Conservation (phyloP, 2,797 vertebrate genomes). For the Eleutherodactylus coqui region DNA sequence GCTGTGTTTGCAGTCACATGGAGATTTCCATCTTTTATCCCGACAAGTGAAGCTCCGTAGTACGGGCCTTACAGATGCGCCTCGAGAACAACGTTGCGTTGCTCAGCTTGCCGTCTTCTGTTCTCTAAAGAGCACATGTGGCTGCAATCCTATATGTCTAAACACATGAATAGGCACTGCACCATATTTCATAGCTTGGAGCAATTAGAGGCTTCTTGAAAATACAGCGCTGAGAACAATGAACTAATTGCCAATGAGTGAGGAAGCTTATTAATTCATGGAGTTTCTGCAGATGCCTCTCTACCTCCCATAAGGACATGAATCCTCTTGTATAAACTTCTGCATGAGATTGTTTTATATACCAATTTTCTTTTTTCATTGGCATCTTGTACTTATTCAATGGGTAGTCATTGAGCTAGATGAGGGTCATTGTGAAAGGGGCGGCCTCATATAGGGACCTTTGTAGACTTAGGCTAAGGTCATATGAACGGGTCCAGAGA, state of each 20-base stretch:
- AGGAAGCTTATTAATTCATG: constrained; percentile 44
- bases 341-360: not conserved
- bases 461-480: too few species aligned
- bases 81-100: constrained; percentile 1
- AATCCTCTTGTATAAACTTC: not conserved
- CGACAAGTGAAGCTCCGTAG: constrained; percentile 10
- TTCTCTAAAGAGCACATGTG: constrained; percentile 3
- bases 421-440: too few species aligned
- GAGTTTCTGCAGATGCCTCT: constrained; percentile 1
- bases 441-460: too few species aligned
- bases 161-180: constrained; percentile 31
- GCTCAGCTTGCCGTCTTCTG: constrained; percentile 6
- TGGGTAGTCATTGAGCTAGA: too few species aligned
- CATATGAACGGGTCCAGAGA: too few species aligned
- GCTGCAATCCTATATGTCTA: constrained; percentile 46
- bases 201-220: constrained; percentile 51
- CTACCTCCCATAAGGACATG: not conserved
- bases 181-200: constrained; percentile 32
- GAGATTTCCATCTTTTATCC: not conserved
- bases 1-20: constrained; percentile 5
- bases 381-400: not conserved
- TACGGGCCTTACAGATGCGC: constrained; percentile 28
- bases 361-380: not conserved
- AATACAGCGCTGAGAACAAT: constrained; percentile 43
- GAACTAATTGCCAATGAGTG: constrained; percentile 35